A percentile compares a stretch with the other conserved stretches of the same genome.
Evolutionary conservation across 1,140 invertebrate species (phyloP).

Genomic region (Pseudomyrmex cubaensis): DNA sequence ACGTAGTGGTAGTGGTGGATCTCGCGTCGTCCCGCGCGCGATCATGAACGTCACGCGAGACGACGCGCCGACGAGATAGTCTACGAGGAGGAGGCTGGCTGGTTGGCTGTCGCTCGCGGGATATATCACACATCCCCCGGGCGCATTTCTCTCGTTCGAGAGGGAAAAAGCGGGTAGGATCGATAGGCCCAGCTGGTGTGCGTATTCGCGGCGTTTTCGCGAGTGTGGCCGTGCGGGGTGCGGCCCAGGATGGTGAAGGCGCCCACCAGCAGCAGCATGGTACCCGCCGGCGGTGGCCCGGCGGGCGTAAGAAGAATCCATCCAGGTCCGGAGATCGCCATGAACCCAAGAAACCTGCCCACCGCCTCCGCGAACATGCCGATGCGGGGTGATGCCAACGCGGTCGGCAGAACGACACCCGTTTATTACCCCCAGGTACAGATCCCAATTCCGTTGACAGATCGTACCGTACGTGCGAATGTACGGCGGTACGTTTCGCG

Average conservation of each 20-base stretch:
- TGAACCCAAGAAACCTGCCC: slow-evolving; percentile 80
- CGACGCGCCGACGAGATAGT: slow-evolving; percentile 67
- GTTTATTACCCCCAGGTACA: slow-evolving; percentile 75
- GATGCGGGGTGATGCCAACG: slow-evolving; percentile 66
- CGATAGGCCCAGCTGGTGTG: slow-evolving; percentile 75
- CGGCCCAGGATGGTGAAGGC: slow-evolving; percentile 81
- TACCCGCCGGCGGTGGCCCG: slow-evolving; percentile 52
- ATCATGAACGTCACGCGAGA: slow-evolving; percentile 59
- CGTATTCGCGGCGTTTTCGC: slow-evolving; percentile 45
- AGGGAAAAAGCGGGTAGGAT: slow-evolving; percentile 67
- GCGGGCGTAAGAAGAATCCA: slow-evolving; percentile 70
- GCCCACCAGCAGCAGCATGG: slow-evolving; percentile 66
- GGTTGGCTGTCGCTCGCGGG: slow-evolving; percentile 41
- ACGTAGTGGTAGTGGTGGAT: not conserved
- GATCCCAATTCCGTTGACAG: not conserved
- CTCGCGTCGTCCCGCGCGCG: slow-evolving; percentile 8
- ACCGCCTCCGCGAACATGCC: slow-evolving; percentile 58
- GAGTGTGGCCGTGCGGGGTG: slow-evolving; percentile 68
- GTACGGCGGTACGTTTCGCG: no score
- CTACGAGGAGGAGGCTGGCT: slow-evolving; percentile 65
- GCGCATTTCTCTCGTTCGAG: slow-evolving; percentile 41
- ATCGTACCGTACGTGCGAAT: no score
- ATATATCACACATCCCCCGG: slow-evolving; percentile 36
- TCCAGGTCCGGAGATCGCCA: slow-evolving; percentile 78
- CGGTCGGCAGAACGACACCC: slow-evolving; percentile 65